A percentile compares a stretch with the other conserved stretches of the same genome.
Conservation (phyloP, 1,140 invertebrate species). For the Cardiocondyla obscurior region DNA sequence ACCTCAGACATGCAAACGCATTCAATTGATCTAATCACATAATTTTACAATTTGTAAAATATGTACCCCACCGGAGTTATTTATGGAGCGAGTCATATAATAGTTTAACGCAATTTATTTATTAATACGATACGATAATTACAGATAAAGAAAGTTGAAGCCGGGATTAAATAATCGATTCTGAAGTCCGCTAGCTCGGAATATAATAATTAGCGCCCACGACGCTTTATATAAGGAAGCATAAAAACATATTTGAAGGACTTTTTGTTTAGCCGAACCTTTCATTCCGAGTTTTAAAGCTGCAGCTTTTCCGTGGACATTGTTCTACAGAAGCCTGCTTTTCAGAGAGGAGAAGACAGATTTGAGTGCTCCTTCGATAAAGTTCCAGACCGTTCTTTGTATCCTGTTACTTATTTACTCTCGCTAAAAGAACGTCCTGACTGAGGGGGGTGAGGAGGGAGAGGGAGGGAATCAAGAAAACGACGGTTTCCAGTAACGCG, state of each 20-base stretch:
- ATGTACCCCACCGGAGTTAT: no score
- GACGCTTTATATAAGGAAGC: slow-evolving; percentile 21
- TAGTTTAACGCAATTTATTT: neutral
- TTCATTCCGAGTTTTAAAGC: slow-evolving; percentile 35
- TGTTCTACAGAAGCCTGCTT: slow-evolving; percentile 49
- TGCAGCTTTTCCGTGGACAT: slow-evolving; percentile 40
- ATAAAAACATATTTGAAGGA: neutral
- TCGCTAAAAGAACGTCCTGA: slow-evolving; percentile 58
- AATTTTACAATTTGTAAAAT: no score
- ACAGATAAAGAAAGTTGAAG: neutral
- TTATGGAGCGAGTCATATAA: no score
- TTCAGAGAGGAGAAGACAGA: slow-evolving; percentile 39
- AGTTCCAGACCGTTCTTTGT: slow-evolving; percentile 49
- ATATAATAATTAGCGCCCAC: neutral
- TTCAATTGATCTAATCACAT: neutral
- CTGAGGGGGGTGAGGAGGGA: slow-evolving; percentile 27
- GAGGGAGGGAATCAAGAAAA: slow-evolving; percentile 21
- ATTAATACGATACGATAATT: slow-evolving; percentile 14
- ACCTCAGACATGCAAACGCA: neutral
- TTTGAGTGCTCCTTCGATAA: slow-evolving; percentile 56
- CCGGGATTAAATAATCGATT: neutral
- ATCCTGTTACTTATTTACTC: slow-evolving; percentile 68
- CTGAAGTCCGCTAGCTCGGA: neutral
- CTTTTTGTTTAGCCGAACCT: slow-evolving; percentile 33
- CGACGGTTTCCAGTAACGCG: slow-evolving; percentile 23